These are phyloP conservation scores for Andrena minutula DNA, from an alignment of 2,888 invertebrate species.

Conservation along the genomic window DNA sequence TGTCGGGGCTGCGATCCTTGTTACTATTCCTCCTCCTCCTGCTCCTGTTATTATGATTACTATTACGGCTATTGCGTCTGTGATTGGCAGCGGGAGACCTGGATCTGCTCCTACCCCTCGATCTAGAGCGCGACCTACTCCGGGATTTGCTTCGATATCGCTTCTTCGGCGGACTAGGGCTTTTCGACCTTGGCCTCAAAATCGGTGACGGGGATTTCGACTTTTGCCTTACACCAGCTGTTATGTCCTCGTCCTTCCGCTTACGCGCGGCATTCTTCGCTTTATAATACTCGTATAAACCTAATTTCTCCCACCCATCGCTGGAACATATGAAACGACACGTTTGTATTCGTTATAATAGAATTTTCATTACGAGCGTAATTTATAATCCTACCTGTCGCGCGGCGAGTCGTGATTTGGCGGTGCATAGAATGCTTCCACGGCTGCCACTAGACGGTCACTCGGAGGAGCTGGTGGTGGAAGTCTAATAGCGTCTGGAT, in stretches of 20 bases:
- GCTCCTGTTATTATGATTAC: conserved; percentile 84
- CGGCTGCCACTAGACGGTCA: conserved; percentile 95
- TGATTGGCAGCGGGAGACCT: conserved; percentile 84
- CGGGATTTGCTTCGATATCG: conserved; percentile 90
- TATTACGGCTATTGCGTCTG: conserved; percentile 81
- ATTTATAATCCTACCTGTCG: conserved; percentile 89
- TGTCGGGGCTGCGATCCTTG: conserved; percentile 83
- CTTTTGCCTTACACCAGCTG: conserved; percentile 89
- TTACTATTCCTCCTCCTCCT: conserved; percentile 85
- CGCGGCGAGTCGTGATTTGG: conserved; percentile 98
- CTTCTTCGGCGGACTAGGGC: conserved; percentile 90
- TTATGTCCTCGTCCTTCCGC: conserved; percentile 94
- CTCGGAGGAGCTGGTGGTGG: conserved; percentile 98
- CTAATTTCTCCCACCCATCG: conserved; percentile 99
- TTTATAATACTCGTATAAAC: conserved; percentile 98
- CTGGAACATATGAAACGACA: conserved; percentile 82
- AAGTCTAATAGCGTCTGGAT: conserved; percentile 95
- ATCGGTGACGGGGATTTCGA: conserved; percentile 94
- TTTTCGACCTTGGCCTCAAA: conserved; percentile 90
- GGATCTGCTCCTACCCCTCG: conserved; percentile 85
- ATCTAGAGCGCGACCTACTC: conserved; percentile 86
- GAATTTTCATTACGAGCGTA: background rate
- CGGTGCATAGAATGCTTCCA: conserved; percentile 98
- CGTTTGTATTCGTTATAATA: background rate
- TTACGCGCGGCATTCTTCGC: conserved; percentile 96